A percentile compares a stretch with the other conserved stretches of the same genome.
phyloP scores from a whole-genome alignment of 2,113 vertebrate species.

The Acrocephalus kingi region DNA sequence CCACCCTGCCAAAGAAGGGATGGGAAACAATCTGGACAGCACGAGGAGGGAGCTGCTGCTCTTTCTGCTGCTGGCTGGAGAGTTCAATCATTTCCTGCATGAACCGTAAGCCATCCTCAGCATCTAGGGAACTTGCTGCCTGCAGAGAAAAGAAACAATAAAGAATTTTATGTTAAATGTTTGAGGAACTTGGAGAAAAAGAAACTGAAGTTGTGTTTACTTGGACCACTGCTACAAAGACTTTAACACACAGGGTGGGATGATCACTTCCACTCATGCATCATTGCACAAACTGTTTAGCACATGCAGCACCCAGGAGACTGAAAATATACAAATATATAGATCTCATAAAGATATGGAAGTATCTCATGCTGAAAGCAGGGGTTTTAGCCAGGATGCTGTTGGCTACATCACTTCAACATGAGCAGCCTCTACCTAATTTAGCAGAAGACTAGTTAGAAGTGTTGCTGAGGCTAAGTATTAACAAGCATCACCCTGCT shows the following conservation, averaged over 20 bases:
- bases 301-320: neutral
- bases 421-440: neutral
- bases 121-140: constrained; percentile 94
- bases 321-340: neutral
- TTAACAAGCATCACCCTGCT: neutral
- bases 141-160: constrained; percentile 10
- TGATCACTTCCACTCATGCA: neutral
- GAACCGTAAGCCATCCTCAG: constrained; percentile 95
- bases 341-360: neutral
- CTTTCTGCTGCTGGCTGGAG: constrained; percentile 98
- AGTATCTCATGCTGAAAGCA: neutral
- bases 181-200: neutral
- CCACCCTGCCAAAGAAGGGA: constrained; percentile 94
- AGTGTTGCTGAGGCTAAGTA: neutral
- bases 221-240: neutral
- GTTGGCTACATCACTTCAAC: neutral
- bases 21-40: constrained; percentile 96
- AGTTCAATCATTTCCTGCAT: constrained; percentile 99
- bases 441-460: neutral
- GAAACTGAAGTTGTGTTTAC: neutral
- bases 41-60: constrained; percentile 95
- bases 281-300: neutral
- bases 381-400: neutral
- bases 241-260: neutral
- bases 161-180: neutral